Base-by-base conservation (phyloP, 35 echinoderm and acorn worm genomes). In the Apostichopus californicus region DNA sequence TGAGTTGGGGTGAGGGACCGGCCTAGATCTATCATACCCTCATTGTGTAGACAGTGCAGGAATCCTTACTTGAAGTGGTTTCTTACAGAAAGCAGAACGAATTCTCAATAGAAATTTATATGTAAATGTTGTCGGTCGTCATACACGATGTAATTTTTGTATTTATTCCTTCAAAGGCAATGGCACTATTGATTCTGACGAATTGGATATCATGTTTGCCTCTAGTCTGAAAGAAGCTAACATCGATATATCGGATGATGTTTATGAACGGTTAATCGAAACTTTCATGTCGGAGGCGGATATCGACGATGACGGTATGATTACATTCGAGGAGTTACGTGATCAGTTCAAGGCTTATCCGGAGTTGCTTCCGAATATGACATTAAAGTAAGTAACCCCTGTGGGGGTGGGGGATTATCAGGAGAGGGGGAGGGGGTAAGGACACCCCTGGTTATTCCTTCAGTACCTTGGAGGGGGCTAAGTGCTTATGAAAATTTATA, bases 261-360 rank as follows among this genome's bases (percentile, higher is more conserved):
- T 58, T 10, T 71, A 65, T 13, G 52, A 56, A 5, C 14, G 12
- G 52, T 21, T 87, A 21, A 87, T 65, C 11, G 86, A 87, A 9
- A 71, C 25, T 10, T 65, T 87, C n/a, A 24, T 87, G 25, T 63
- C 57, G 2, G 86, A 87, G 22, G 57, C 86, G 6, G 86, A 87
- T 58, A 87, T 0, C n/a, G 86, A 87, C 59, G 86, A 65, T 66
- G 86, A 87, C 10, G 86, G 86, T 59, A 58, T 20, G 6, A 87
- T 87, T 6, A 87, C 86, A 25, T 87, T 0, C 86, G 55, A 87
- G 6, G 86, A 87, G 57, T 57, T 87, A 28, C 56, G 20, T 14
- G 86, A 15, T 59, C 86, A 87, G 86, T 87, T 87, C n/a, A 13
- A 68, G 64, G 13, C 23, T 7, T 66, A 87, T 66, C 86, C 86